Evolutionary conservation across 2,888 invertebrate species (phyloP).

Genomic region (Mesochorus sp.): DNA sequence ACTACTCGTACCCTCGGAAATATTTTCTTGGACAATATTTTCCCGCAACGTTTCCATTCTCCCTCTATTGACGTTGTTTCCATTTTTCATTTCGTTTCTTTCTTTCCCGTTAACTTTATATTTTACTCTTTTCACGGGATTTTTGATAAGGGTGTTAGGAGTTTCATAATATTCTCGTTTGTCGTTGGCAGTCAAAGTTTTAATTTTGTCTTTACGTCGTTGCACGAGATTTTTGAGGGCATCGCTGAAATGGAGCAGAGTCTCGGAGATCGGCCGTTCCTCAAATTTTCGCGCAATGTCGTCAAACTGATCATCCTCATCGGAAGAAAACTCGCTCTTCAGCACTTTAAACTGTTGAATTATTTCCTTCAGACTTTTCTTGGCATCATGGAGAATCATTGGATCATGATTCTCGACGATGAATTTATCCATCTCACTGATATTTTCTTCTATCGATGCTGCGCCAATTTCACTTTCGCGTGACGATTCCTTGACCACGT

Average conservation of each 20-base stretch:
- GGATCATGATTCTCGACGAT: conserved; percentile 59
- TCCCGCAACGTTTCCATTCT: conserved; percentile 24
- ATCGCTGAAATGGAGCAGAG: conserved; percentile 76
- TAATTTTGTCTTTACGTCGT: conserved; percentile 67
- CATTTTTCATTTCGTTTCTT: conserved; percentile 75
- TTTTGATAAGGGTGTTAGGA: too few species aligned
- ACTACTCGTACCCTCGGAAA: conserved; percentile 49
- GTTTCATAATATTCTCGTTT: too few species aligned
- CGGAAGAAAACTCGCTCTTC: conserved; percentile 75
- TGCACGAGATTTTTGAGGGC: conserved; percentile 76
- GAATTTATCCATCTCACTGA: conserved; percentile 62
- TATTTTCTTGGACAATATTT: conserved; percentile 24
- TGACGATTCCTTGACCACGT: conserved; percentile 54
- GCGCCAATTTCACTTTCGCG: conserved; percentile 53
- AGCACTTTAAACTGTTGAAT: conserved; percentile 77
- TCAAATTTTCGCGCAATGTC: conserved; percentile 75
- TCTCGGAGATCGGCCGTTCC: conserved; percentile 76
- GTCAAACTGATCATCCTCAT: conserved; percentile 74
- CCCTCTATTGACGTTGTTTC: conserved; percentile 9
- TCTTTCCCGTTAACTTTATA: conserved; percentile 53
- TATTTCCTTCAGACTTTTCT: conserved; percentile 77
- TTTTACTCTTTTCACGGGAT: conserved; percentile 56
- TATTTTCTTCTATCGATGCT: conserved; percentile 57
- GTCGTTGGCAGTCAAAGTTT: neutral
- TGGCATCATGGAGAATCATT: conserved; percentile 70